Evolutionary conservation across 2,113 vertebrate species (phyloP).

Genomic region (Chitala chitala): DNA sequence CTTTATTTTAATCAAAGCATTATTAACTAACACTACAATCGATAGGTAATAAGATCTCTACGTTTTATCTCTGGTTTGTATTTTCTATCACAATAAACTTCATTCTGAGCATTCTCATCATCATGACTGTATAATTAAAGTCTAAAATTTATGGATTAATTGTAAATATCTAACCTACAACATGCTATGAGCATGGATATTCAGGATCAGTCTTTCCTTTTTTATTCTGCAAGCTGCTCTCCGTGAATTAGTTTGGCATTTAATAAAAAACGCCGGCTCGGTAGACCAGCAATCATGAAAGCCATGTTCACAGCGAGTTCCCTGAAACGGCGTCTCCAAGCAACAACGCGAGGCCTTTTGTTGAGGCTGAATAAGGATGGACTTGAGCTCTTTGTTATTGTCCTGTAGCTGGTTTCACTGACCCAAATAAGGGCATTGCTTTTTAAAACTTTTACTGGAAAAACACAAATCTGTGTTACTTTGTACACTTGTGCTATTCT

Average conservation of each 20-base stretch:
- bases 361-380: not conserved
- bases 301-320: not conserved
- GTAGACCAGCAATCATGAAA: not conserved
- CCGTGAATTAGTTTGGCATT: not conserved
- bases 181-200: not conserved
- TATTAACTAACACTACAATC: too few relatives aligned
- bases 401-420: not conserved
- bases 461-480: not conserved
- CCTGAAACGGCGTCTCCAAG: not conserved
- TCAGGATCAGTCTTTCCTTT: not conserved
- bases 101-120: too few relatives aligned
- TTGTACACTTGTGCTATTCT: too few relatives aligned
- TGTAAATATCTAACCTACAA: not conserved
- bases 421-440: not conserved
- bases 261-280: not conserved
- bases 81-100: too few relatives aligned
- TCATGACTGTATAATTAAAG: too few relatives aligned
- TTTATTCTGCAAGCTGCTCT: not conserved
- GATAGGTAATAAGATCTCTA: too few relatives aligned
- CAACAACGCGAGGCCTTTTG: not conserved
- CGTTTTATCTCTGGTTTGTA: too few relatives aligned
- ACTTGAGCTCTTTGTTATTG: not conserved
- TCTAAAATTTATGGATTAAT: slow-evolving; percentile 3
- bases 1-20: too few relatives aligned
- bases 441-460: not conserved